These are phyloP conservation scores for Orchesella flavescens DNA, from an alignment of 2,888 invertebrate species.

Conservation along the genomic window DNA sequence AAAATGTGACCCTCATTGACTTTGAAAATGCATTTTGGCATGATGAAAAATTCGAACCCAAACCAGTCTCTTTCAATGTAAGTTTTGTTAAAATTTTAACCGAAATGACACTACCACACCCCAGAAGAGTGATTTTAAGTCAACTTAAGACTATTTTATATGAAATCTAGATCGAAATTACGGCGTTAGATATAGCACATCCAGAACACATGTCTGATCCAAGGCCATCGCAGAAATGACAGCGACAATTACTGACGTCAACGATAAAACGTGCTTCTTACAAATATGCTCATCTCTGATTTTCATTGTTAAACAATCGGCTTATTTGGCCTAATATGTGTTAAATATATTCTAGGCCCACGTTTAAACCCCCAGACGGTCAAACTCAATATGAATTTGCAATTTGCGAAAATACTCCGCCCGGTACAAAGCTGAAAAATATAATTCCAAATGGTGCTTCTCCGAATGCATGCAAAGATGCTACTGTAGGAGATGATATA, in stretches of 20 bases:
- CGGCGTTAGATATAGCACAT: background rate
- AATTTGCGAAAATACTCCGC: conserved; percentile 47
- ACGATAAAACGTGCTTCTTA: conserved; percentile 50
- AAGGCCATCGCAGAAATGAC: conserved; percentile 32
- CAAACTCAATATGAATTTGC: conserved; percentile 27
- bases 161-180: conserved; percentile 40
- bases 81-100: background rate
- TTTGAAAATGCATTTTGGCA: conserved; percentile 29
- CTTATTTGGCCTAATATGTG: background rate
- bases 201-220: conserved; percentile 9
- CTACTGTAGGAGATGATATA: conserved; percentile 1
- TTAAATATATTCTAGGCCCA: conserved; percentile 26
- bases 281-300: background rate
- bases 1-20: conserved; percentile 9
- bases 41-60: background rate
- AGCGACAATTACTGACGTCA: conserved; percentile 36
- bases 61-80: background rate
- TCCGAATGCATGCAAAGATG: background rate
- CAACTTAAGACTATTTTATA: conserved; percentile 16
- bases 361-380: conserved; percentile 21
- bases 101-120: background rate
- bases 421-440: conserved; percentile 3
- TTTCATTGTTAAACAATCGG: background rate
- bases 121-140: too few species aligned
- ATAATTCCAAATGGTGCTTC: background rate